Percentiles rank a stretch among this genome's conserved stretches.
Evolutionary conservation across 2,113 vertebrate species (phyloP).

Genomic region (Etia nguti): DNA sequence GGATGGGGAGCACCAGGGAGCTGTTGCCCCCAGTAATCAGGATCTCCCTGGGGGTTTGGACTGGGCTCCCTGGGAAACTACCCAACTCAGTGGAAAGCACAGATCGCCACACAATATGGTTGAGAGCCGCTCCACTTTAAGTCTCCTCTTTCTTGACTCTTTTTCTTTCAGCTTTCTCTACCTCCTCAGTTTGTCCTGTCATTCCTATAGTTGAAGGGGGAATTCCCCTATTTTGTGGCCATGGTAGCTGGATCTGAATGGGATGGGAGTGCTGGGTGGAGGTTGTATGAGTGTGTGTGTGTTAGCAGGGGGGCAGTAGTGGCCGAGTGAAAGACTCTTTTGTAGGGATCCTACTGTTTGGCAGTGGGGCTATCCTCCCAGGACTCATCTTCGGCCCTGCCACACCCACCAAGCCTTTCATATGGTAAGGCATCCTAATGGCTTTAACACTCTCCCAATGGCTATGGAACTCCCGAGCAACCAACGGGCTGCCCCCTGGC

Average conservation of each 20-base stretch:
- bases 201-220: slow-evolving; percentile 60
- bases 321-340: slow-evolving; percentile 72
- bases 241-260: slow-evolving; percentile 48
- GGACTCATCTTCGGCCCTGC: slow-evolving; percentile 74
- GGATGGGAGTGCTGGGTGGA: slow-evolving; percentile 15
- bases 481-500: slow-evolving; percentile 25
- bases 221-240: slow-evolving; percentile 47
- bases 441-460: slow-evolving; percentile 69
- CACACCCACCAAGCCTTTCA: slow-evolving; percentile 79
- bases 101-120: background rate
- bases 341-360: slow-evolving; percentile 78
- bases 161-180: slow-evolving; percentile 3
- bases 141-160: background rate
- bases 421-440: slow-evolving; percentile 82
- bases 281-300: background rate
- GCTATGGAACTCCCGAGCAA: slow-evolving; percentile 39
- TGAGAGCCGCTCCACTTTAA: background rate
- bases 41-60: slow-evolving; percentile 10
- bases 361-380: slow-evolving; percentile 77
- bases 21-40: slow-evolving; percentile 28
- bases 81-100: slow-evolving; percentile 12
- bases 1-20: slow-evolving; percentile 14
- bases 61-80: background rate
- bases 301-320: slow-evolving; percentile 20
- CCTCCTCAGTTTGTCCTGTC: slow-evolving; percentile 69